A percentile compares a stretch with the other conserved stretches of the same genome.
Conservation (phyloP, 2,888 invertebrate species). For the Gastrophysa polygoni region DNA sequence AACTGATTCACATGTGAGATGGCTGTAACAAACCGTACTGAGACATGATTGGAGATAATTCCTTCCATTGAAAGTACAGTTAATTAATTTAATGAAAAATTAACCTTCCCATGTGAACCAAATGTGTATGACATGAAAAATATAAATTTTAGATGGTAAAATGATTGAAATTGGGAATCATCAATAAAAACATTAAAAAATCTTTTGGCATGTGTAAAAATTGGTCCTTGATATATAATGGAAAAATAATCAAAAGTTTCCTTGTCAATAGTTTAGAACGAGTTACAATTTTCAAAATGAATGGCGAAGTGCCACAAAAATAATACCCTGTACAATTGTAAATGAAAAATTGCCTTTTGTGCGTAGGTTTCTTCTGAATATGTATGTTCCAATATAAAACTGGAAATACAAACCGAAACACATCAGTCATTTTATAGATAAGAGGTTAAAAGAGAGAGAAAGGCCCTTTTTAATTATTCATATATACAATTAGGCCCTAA, state of each 20-base stretch:
- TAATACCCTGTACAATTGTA: constrained; percentile 28
- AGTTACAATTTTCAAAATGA: constrained; percentile 9
- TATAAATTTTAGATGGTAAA: neutral
- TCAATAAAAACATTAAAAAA: constrained; percentile 16
- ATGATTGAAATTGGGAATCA: constrained; percentile 15
- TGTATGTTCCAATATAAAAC: constrained; percentile 12
- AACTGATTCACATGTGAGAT: no score
- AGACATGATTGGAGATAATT: neutral
- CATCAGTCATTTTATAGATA: constrained; percentile 26
- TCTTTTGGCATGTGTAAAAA: constrained; percentile 13
- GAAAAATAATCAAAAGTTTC: neutral
- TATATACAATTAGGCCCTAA: constrained; percentile 34
- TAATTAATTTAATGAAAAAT: neutral
- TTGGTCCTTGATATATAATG: constrained; percentile 22
- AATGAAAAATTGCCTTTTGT: constrained; percentile 23
- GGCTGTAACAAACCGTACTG: no score
- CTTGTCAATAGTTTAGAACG: no score
- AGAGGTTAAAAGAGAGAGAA: constrained; percentile 17
- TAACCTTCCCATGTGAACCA: neutral
- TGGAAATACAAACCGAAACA: neutral
- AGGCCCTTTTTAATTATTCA: constrained; percentile 27
- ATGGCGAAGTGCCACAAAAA: constrained; percentile 8
- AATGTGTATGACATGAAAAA: neutral
- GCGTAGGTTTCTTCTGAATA: constrained; percentile 20
- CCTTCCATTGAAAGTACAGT: neutral